phyloP scores from a whole-genome alignment of 2,113 vertebrate species.

The Hystrix cristata region DNA sequence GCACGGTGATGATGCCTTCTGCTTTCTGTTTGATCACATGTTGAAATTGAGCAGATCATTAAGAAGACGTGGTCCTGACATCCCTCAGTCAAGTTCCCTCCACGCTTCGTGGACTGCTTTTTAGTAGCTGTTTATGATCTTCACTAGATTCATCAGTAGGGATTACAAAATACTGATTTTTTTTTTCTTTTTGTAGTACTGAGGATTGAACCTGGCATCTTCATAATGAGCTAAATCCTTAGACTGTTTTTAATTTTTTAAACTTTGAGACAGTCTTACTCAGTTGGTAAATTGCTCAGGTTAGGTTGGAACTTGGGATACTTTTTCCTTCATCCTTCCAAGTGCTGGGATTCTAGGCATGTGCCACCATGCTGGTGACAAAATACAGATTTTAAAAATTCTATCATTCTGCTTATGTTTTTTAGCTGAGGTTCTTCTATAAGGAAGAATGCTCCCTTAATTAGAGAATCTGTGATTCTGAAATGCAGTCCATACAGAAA shows the following conservation, averaged over 20 bases:
- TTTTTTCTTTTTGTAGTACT: background rate
- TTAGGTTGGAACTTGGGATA: background rate
- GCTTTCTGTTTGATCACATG: background rate
- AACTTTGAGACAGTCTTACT: background rate
- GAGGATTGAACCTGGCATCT: background rate
- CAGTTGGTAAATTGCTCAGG: background rate
- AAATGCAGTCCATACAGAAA: background rate
- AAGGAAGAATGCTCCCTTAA: background rate
- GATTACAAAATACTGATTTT: background rate
- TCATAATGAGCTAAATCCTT: background rate
- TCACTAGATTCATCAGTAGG: background rate
- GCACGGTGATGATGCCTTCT: background rate
- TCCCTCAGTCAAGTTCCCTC: background rate
- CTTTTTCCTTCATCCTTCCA: background rate
- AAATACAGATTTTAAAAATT: background rate
- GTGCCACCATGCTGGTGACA: background rate
- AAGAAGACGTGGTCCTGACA: background rate
- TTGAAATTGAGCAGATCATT: background rate
- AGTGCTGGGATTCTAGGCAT: background rate
- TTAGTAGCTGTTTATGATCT: background rate
- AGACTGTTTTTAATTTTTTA: background rate
- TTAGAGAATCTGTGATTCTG: background rate
- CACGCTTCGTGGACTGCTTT: background rate
- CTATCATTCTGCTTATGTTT: background rate
- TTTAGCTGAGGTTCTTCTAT: background rate